Evolutionary conservation across 1,140 invertebrate genomes (phyloP).

Genomic region (Alviniconcha marisindica): DNA sequence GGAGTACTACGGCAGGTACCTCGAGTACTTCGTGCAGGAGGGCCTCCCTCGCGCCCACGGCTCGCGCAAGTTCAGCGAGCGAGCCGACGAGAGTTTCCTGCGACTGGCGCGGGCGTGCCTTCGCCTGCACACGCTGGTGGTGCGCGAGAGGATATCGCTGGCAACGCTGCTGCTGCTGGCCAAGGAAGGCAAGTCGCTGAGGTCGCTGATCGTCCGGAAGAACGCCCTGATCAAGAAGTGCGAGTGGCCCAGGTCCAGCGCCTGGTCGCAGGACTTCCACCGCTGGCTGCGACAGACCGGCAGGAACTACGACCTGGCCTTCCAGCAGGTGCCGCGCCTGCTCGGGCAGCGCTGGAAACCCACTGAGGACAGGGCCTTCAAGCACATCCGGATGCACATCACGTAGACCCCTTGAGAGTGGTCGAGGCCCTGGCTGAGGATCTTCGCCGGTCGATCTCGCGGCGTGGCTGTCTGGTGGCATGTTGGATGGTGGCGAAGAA

Average conservation of each 20-base stretch:
- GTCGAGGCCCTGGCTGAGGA: too few species aligned
- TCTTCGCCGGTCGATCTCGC: too few species aligned
- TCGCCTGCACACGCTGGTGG: slow-evolving; percentile 82
- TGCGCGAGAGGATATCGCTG: slow-evolving; percentile 88
- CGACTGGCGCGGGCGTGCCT: slow-evolving; percentile 81
- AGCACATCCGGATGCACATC: slow-evolving; percentile 28
- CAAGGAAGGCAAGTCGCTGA: slow-evolving; percentile 78
- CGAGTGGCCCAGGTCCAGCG: slow-evolving; percentile 76
- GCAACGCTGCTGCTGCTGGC: slow-evolving; percentile 86
- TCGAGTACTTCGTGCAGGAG: slow-evolving; percentile 79
- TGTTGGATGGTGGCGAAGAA: too few species aligned
- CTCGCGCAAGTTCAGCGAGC: slow-evolving; percentile 80
- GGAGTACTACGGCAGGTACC: slow-evolving; percentile 62
- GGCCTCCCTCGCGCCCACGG: slow-evolving; percentile 79
- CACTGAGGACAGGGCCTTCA: slow-evolving; percentile 79
- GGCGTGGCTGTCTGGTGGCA: too few species aligned
- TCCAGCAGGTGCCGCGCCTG: slow-evolving; percentile 83
- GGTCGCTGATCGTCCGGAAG: slow-evolving; percentile 82
- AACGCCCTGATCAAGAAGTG: slow-evolving; percentile 79
- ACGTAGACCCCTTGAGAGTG: not conserved
- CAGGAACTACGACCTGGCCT: slow-evolving; percentile 81
- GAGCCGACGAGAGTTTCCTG: slow-evolving; percentile 82
- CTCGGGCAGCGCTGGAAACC: slow-evolving; percentile 85
- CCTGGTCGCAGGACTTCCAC: slow-evolving; percentile 84
- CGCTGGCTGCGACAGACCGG: slow-evolving; percentile 80